Conservation (phyloP, 1,140 invertebrate genomes). For the Oreohelix idahoensis region DNA sequence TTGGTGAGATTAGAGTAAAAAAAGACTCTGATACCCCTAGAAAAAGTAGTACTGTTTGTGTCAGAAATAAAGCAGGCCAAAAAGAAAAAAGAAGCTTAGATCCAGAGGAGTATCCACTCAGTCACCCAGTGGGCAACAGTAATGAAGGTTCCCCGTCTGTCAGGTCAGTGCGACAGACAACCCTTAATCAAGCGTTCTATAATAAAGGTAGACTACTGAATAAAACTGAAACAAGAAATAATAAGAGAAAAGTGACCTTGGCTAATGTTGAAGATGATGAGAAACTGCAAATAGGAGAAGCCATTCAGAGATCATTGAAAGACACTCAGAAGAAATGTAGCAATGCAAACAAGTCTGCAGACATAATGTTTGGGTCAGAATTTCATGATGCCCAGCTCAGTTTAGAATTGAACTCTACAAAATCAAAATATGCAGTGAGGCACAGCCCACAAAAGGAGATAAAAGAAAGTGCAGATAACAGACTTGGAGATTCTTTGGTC, state of each 20-base stretch:
- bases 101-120: too few species aligned
- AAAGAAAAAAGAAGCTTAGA: too few species aligned
- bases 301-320: not conserved
- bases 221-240: not conserved
- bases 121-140: not conserved
- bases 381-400: not conserved
- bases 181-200: not conserved
- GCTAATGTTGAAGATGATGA: not conserved
- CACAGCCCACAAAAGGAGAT: not conserved
- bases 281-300: not conserved
- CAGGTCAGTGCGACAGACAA: not conserved
- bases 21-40: too few species aligned
- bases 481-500: not conserved
- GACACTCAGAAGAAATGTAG: not conserved
- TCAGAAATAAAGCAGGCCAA: too few species aligned
- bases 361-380: not conserved
- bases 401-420: not conserved
- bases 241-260: not conserved
- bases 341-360: not conserved
- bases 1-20: too few species aligned
- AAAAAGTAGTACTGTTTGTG: too few species aligned
- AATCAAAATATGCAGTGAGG: not conserved
- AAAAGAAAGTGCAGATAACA: not conserved
- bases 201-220: not conserved
- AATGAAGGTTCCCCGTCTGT: not conserved